Evolutionary conservation across 2,113 vertebrate species (phyloP), one percentile per base, ranked within the genome.

Genomic region (Phalacrocorax aristotelis): DNA sequence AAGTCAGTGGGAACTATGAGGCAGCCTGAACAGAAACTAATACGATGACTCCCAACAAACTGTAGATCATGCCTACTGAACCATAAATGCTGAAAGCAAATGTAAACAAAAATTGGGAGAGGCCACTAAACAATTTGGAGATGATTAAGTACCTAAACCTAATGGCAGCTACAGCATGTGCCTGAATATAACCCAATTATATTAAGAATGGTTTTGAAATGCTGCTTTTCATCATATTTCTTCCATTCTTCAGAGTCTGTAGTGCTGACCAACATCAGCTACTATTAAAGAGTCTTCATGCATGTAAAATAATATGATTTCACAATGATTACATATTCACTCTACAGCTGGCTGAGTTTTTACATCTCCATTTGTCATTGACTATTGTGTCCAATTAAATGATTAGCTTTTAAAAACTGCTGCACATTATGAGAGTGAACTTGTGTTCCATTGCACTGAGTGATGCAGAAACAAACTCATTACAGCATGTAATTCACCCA

Each of bases 331-430:
- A 99, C 99, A 99, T 99, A 99, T 99, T 99, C 99, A 99, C 98
- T 99, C 99, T 99, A 99, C 99, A 99, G 99, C 99, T 99, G 99
- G 99, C 99, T 99, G 99, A 99, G 99, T 99, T 99, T 98, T 98
- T 99, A 99, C 99, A 99, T 99, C 99, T 99, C 99, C 99, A 99
- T 99, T 99, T 99, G 99, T 99, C 99, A 99, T 99, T 99, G 99
- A 99, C 99, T 99, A 99, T 99, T 99, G 99, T 99, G 99, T 99
- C 99, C 99, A 99, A 99, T 99, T 99, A 99, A 99, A 99, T 99
- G 99, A 99, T 99, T 99, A 99, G 99, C 99, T 99, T 99, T 98
- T 99, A 99, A 99, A 99, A 99, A 99, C 99, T 99, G 99, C 99
- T 98, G 99, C 99, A 98, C 97, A 98, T 98, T 99, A 99, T 99